Percentiles rank a stretch among this genome's conserved stretches.
phyloP scores from a whole-genome alignment of 2,888 invertebrate genomes.

The Mimachlamys varia region DNA sequence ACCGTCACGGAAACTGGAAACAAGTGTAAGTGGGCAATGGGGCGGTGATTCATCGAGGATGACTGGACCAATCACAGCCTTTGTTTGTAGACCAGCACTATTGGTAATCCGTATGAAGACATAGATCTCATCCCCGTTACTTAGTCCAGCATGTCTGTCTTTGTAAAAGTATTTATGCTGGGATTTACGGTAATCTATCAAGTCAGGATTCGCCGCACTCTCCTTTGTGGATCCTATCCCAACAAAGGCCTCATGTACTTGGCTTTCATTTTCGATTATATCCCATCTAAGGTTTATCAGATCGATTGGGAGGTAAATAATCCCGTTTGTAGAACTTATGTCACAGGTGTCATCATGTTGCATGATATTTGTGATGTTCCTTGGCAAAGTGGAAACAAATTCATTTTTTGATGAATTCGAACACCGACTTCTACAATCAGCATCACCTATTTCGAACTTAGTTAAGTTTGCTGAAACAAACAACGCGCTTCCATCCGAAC shows the following conservation, averaged over 20 bases:
- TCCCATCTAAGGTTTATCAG: slow-evolving; percentile 57
- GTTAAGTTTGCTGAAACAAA: slow-evolving; percentile 49
- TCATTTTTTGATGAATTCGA: not conserved
- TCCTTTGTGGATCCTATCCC: slow-evolving; percentile 56
- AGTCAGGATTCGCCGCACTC: slow-evolving; percentile 50
- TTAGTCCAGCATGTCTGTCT: slow-evolving; percentile 54
- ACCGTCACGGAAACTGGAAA: not conserved
- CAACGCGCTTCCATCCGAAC: slow-evolving; percentile 49
- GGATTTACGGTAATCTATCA: slow-evolving; percentile 40
- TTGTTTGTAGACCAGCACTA: slow-evolving; percentile 52
- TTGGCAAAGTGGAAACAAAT: not conserved
- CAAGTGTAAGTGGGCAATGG: slow-evolving; percentile 38
- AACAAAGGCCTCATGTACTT: slow-evolving; percentile 57
- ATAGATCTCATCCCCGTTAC: slow-evolving; percentile 52
- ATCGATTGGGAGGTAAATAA: slow-evolving; percentile 57
- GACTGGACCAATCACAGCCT: slow-evolving; percentile 55
- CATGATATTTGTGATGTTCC: not conserved
- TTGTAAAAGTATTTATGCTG: slow-evolving; percentile 44
- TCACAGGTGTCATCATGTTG: not conserved
- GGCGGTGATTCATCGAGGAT: slow-evolving; percentile 59
- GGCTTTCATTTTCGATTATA: slow-evolving; percentile 54
- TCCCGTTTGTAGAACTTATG: not conserved
- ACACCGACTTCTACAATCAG: not conserved
- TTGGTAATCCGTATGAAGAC: slow-evolving; percentile 52
- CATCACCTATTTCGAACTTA: slow-evolving; percentile 5